Conservation (phyloP, 30 jellyfish, hydroid and myxozoan genomes). For the Mastigias papua region DNA sequence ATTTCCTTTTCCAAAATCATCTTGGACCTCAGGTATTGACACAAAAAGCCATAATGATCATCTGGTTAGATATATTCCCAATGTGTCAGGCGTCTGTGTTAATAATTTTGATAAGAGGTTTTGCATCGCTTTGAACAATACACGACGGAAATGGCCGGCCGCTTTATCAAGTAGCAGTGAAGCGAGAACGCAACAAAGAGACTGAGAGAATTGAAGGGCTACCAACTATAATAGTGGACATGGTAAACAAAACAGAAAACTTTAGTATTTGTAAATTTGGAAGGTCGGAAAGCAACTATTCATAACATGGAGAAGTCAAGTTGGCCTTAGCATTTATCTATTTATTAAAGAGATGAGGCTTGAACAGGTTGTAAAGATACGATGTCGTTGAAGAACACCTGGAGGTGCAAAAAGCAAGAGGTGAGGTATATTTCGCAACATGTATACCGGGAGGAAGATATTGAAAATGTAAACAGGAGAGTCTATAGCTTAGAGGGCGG, state of each 20-base stretch:
- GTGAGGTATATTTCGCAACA: no score
- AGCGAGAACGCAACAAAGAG: slow-evolving; percentile 19
- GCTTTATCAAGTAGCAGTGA: slow-evolving; percentile 2
- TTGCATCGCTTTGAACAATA: no score
- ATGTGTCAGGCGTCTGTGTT: no score
- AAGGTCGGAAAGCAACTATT: neutral
- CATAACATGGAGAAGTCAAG: neutral
- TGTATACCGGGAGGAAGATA: no score
- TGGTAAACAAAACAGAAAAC: neutral
- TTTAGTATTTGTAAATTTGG: neutral
- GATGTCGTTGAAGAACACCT: neutral
- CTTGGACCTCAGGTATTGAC: no score
- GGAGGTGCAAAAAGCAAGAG: no score
- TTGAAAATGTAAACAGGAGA: no score
- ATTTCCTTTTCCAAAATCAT: no score
- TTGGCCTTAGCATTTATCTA: neutral
- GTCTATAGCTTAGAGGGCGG: no score
- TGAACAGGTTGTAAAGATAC: neutral
- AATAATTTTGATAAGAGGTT: no score
- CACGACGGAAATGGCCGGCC: neutral
- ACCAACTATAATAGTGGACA: neutral
- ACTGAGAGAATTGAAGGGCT: neutral
- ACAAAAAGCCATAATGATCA: no score
- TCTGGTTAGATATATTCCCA: no score
- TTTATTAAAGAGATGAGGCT: neutral